Conservation (phyloP, 1,140 invertebrate species). For the Lasaia peninsularis region DNA sequence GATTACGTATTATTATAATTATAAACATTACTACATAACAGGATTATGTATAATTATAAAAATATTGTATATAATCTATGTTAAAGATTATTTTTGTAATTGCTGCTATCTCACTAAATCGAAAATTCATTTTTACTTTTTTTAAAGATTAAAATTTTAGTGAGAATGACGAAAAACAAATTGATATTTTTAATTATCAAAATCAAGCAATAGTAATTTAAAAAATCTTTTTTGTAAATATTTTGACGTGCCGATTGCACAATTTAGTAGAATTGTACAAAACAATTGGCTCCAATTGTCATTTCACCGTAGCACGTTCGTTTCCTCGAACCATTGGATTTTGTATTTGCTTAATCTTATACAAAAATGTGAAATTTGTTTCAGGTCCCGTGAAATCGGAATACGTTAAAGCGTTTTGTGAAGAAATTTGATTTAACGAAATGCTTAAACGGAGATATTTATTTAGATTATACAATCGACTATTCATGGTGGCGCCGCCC, state of each 20-base stretch:
- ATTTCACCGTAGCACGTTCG: slow-evolving; percentile 33
- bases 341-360: slow-evolving; percentile 38
- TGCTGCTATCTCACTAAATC: too few species aligned
- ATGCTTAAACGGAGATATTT: slow-evolving; percentile 25
- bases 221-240: slow-evolving; percentile 35
- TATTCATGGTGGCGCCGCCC: slow-evolving; percentile 33
- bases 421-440: slow-evolving; percentile 32
- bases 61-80: too few species aligned
- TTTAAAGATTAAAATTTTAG: too few species aligned
- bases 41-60: too few species aligned
- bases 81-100: too few species aligned
- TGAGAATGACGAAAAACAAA: too few species aligned
- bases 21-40: too few species aligned
- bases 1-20: too few species aligned
- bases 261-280: slow-evolving; percentile 50
- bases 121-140: too few species aligned
- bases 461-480: slow-evolving; percentile 30
- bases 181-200: too few species aligned
- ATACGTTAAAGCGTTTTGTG: slow-evolving; percentile 4
- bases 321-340: slow-evolving; percentile 36
- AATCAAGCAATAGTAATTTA: too few species aligned
- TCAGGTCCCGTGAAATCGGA: slow-evolving; percentile 13
- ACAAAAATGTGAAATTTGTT: slow-evolving; percentile 39
- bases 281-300: slow-evolving; percentile 51
- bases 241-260: slow-evolving; percentile 48